Evolutionary conservation across 2,113 vertebrate species (phyloP).

Genomic region (Eira barbara): DNA sequence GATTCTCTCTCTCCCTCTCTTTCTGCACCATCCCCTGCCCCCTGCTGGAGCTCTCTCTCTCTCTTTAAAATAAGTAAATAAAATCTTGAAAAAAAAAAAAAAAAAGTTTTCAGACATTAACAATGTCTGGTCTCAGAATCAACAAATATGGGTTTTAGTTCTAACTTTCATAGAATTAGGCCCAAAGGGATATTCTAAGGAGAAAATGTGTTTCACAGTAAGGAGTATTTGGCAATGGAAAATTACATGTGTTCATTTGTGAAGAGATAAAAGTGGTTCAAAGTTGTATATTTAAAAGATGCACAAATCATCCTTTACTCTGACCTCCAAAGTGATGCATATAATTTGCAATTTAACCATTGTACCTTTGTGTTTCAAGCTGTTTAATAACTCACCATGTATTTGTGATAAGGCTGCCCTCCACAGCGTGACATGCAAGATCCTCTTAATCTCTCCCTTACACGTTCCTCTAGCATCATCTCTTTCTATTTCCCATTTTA

Average conservation of each 20-base stretch:
- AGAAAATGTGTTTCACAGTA: neutral
- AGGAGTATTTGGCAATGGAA: neutral
- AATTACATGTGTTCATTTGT: neutral
- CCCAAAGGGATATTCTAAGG: neutral
- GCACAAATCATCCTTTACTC: neutral
- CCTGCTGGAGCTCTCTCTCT: neutral
- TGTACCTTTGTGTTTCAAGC: neutral
- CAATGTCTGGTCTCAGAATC: neutral
- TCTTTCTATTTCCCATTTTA: neutral
- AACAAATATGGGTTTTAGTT: neutral
- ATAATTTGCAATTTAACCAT: neutral
- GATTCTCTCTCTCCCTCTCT: neutral
- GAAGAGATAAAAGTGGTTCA: neutral
- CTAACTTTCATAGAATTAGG: neutral
- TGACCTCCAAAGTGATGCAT: neutral
- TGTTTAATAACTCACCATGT: neutral
- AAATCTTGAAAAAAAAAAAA: neutral
- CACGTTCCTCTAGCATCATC: neutral
- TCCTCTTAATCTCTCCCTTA: neutral
- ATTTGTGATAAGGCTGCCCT: neutral
- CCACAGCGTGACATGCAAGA: accelerated
- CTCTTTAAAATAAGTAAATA: neutral
- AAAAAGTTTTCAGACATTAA: neutral
- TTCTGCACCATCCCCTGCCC: neutral
- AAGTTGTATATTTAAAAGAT: neutral